Percentiles rank a stretch among this genome's conserved stretches.
phyloP scores from a whole-genome alignment of 1,140 invertebrate genomes.

The Notospermus geniculatus region DNA sequence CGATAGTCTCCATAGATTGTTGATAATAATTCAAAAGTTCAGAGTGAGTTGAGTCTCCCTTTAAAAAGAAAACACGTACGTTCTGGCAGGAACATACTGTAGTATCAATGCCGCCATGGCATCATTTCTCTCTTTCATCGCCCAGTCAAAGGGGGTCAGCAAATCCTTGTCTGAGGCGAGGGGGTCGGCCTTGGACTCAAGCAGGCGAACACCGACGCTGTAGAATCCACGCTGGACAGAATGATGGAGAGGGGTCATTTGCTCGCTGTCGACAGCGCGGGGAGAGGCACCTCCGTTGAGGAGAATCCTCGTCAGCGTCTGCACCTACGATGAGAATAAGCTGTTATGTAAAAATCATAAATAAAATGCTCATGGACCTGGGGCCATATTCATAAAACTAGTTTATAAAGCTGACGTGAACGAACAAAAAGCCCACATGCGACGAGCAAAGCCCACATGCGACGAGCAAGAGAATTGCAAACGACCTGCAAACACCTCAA shows the following conservation, averaged over 20 bases:
- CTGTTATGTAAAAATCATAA: no score
- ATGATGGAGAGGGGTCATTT: conserved; percentile 40
- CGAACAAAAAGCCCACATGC: no score
- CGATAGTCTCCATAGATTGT: no score
- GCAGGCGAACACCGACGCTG: conserved; percentile 36
- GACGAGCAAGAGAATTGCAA: no score
- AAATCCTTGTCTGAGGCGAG: conserved; percentile 31
- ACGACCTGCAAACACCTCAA: no score
- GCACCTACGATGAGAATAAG: conserved; percentile 27
- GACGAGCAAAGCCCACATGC: no score
- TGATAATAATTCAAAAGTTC: no score
- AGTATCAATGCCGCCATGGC: conserved; percentile 36
- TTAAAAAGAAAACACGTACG: conserved; percentile 32
- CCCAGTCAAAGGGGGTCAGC: conserved; percentile 32
- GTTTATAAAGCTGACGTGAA: no score
- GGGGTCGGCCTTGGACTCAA: conserved; percentile 39
- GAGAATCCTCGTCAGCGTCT: conserved; percentile 35
- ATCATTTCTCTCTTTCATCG: conserved; percentile 34
- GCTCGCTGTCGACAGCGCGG: conserved; percentile 26
- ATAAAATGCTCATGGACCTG: no score
- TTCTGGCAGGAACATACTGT: conserved; percentile 34
- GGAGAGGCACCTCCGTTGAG: conserved; percentile 41
- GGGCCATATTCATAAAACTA: no score
- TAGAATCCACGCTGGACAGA: conserved; percentile 36
- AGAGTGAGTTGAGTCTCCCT: no score